phyloP scores from a whole-genome alignment of 2,113 vertebrate genomes.

The Neodontobutis hainanensis region DNA sequence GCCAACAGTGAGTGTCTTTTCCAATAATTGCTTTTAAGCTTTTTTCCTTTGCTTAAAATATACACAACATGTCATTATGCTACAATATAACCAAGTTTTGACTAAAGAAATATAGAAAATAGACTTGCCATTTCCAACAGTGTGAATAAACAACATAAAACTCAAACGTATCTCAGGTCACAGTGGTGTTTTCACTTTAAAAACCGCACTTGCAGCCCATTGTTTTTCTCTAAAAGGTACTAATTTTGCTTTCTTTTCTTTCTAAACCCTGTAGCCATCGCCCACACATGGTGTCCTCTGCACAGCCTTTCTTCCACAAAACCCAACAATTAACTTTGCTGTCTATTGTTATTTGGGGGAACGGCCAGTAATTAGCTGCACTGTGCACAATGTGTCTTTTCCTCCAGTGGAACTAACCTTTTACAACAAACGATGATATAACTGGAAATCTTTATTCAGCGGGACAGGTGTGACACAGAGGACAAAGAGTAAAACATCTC shows the following conservation, averaged over 20 bases:
- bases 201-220: conserved; percentile 8
- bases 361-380: conserved; percentile 58
- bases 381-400: conserved; percentile 12
- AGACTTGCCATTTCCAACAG: background rate
- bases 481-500: background rate
- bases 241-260: conserved; percentile 24
- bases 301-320: conserved; percentile 17
- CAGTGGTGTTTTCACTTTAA: background rate
- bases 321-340: conserved; percentile 51
- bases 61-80: background rate
- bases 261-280: background rate
- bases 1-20: too few species aligned
- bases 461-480: background rate
- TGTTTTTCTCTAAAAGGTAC: conserved; percentile 28
- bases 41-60: too few species aligned
- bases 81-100: background rate
- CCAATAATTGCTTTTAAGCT: too few species aligned
- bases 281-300: conserved; percentile 13
- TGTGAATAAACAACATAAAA: background rate
- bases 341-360: conserved; percentile 47
- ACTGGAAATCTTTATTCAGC: conserved; percentile 9
- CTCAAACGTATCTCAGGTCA: background rate
- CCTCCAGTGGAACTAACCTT: conserved; percentile 15
- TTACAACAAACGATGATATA: conserved; percentile 14
- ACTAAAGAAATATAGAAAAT: background rate